Base-by-base conservation (phyloP, 2,888 invertebrate genomes). In the Lasius platythorax region DNA sequence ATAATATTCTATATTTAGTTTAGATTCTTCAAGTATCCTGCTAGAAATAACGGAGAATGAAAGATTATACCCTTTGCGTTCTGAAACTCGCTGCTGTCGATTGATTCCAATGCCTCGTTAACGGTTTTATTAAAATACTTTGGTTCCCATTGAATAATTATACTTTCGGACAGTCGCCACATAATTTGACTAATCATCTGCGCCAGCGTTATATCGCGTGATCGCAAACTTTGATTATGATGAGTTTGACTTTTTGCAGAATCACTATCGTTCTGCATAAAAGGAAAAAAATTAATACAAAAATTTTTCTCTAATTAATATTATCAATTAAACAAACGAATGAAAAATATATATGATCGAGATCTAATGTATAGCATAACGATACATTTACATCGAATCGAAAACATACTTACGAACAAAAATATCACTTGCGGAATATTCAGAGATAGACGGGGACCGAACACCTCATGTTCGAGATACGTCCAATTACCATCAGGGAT, bases 111-210 rank as follows among this genome's bases (percentile, higher is more conserved):
- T 23, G 91, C 87, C 63, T 85, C 86, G 33, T 78, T 88, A 82
- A 94, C 79, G 6, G 91, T 90, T 12, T 92, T 85, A 66, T 92
- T 89, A 15, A 94, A 91, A 74, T 93, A 90, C 46, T 87, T 90
- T 23, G 94, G 92, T 83, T 95, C 90, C 93, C 95, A 95, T 81
- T 89, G 90, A 23, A 94, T 87, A 68, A 93, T 78, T 76, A 92
- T 90, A 84, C 92, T 93, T 61, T 94, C 94, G 0, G 95, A 95
- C 40, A 95, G 87, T 85, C 89, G 91, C 94, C 94, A 95, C 50
- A 95, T 78, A 75, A 91, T 92, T 53, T 91, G 83, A n/a, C 91
- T 91, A 83, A 93, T 79, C 75, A 94, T 91, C 91, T 93, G 91
- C 2, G 92, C 88, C 67, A 95, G 83, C 76, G 87, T 86, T 85